Conservation (phyloP, 2,888 invertebrate genomes). For the Apamea crenata region DNA sequence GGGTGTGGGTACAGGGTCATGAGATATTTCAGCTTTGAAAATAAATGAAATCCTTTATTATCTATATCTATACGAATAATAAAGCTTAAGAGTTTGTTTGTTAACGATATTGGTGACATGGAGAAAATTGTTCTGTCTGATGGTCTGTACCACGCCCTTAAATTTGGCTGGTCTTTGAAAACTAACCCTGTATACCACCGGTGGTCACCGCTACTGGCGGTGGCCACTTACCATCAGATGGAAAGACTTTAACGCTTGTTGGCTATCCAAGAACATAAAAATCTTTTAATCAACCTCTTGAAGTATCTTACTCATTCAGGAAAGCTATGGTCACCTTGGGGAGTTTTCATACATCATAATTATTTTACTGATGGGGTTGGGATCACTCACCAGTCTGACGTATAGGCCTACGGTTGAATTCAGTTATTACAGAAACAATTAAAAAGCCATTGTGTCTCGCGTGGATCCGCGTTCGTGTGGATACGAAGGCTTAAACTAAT, state of each 20-base stretch:
- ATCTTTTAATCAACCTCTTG: background rate
- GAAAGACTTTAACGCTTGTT: background rate
- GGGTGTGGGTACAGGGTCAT: no score
- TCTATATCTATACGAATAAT: no score
- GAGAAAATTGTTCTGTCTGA: no score
- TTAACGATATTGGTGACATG: no score
- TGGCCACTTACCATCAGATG: background rate
- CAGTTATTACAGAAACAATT: no score
- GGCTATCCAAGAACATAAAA: background rate
- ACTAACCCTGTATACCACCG: no score
- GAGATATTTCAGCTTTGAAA: background rate
- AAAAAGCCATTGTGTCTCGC: background rate
- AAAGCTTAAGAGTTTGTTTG: no score
- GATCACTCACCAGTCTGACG: background rate
- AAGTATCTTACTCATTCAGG: background rate
- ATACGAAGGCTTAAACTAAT: background rate
- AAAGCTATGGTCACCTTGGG: background rate
- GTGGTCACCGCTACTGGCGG: background rate
- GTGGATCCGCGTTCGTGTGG: background rate
- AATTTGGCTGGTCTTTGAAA: no score
- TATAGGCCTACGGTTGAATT: background rate
- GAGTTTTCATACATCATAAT: background rate
- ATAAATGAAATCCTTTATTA: no score
- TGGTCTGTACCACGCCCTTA: no score
- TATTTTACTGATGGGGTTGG: background rate